These are phyloP conservation scores for Agonopterix arenella DNA, from an alignment of 2,888 invertebrate species.

Conservation along the genomic window DNA sequence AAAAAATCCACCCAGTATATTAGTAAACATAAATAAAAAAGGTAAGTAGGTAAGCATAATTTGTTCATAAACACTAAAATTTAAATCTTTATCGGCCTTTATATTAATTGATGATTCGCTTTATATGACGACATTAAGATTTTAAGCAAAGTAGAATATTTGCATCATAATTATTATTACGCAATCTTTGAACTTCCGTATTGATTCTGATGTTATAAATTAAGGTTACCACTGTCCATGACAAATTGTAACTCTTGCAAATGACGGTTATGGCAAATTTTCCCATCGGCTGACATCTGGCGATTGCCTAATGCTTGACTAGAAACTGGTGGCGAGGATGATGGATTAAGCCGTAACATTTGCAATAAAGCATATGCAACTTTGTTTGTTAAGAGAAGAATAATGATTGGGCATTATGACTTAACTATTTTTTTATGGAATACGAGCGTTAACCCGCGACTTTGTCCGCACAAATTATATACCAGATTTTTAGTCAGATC, in stretches of 20 bases:
- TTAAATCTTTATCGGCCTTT: too few relatives aligned
- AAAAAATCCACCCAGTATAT: too few relatives aligned
- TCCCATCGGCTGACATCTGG: slow-evolving; percentile 31
- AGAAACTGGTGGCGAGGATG: slow-evolving; percentile 1
- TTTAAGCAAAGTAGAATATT: too few relatives aligned
- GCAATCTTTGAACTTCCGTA: slow-evolving; percentile 18
- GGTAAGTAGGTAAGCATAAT: too few relatives aligned
- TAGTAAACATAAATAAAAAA: too few relatives aligned
- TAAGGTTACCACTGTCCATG: slow-evolving; percentile 12
- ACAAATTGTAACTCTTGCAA: slow-evolving; percentile 27
- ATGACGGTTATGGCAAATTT: slow-evolving; percentile 24
- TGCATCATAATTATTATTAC: not conserved
- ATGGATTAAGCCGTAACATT: slow-evolving; percentile 3
- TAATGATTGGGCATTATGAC: not conserved
- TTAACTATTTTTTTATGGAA: too few relatives aligned
- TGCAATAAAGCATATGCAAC: not conserved
- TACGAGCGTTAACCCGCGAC: too few relatives aligned
- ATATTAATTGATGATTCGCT: too few relatives aligned
- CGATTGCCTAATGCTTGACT: slow-evolving; percentile 21
- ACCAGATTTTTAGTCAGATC: too few relatives aligned
- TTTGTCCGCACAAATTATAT: too few relatives aligned
- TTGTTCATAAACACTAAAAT: too few relatives aligned
- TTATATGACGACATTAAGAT: too few relatives aligned
- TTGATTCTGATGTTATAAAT: slow-evolving; percentile 16
- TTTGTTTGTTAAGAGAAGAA: not conserved